Evolutionary conservation across 2,797 vertebrate species (phyloP).

Genomic region (Anableps anableps): DNA sequence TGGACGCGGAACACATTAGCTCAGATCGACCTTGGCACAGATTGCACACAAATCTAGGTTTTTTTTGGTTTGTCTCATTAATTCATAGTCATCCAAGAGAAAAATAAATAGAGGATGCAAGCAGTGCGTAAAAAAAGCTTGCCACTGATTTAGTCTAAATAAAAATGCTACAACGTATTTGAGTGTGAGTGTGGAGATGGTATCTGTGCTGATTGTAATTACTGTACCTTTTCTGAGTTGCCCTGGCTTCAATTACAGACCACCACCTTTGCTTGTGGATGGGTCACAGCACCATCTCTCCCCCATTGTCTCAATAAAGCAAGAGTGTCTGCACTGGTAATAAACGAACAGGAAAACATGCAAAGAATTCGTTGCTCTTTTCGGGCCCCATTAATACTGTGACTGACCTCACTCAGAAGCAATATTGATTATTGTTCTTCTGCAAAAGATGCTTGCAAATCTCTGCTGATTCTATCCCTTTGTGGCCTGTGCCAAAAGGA

Average conservation of each 20-base stretch:
- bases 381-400: slow-evolving; percentile 38
- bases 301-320: slow-evolving; percentile 58
- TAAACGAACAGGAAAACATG: slow-evolving; percentile 51
- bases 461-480: slow-evolving; percentile 24
- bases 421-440: slow-evolving; percentile 59
- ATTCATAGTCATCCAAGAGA: slow-evolving; percentile 44
- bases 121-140: background rate
- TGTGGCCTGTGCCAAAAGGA: slow-evolving; percentile 4
- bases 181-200: slow-evolving; percentile 1
- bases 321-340: slow-evolving; percentile 32
- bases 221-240: slow-evolving; percentile 56
- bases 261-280: slow-evolving; percentile 39
- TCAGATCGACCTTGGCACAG: slow-evolving; percentile 61
- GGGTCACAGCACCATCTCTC: slow-evolving; percentile 58
- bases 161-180: background rate
- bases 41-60: slow-evolving; percentile 45
- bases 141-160: slow-evolving; percentile 9
- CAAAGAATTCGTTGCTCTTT: slow-evolving; percentile 18
- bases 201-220: slow-evolving; percentile 66
- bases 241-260: slow-evolving; percentile 61
- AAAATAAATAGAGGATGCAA: slow-evolving; percentile 35
- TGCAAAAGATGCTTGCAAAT: slow-evolving; percentile 37
- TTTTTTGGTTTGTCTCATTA: slow-evolving; percentile 49
- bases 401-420: slow-evolving; percentile 50
- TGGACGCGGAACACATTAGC: slow-evolving; percentile 61